phyloP scores from a whole-genome alignment of 2,888 invertebrate species.

The Tetanocera ferruginea region DNA sequence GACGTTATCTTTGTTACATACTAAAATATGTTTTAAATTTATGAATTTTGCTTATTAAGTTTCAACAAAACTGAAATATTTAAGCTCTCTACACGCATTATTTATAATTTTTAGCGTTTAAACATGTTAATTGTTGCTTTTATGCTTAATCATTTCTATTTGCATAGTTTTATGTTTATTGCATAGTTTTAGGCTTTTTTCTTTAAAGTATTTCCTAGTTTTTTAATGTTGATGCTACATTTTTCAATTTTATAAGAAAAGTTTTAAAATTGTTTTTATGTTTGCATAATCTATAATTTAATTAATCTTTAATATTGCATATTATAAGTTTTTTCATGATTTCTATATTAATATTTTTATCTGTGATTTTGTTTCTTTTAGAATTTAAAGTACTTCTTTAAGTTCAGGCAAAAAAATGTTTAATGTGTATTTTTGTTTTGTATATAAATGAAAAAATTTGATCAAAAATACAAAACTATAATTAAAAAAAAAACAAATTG shows the following conservation, averaged over 20 bases:
- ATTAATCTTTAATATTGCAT: slow-evolving; percentile 13
- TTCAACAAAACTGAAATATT: not conserved
- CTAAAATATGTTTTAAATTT: no score
- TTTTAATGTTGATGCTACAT: not conserved
- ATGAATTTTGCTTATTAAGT: not conserved
- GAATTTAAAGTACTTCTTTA: slow-evolving; percentile 27
- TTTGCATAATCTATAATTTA: not conserved
- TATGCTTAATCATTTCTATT: slow-evolving; percentile 39
- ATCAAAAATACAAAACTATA: slow-evolving; percentile 7
- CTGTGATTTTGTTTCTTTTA: slow-evolving; percentile 36
- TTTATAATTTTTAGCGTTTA: slow-evolving; percentile 26
- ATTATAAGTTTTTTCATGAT: slow-evolving; percentile 38
- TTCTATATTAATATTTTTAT: slow-evolving; percentile 40
- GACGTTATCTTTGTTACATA: slow-evolving; percentile 15
- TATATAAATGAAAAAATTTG: slow-evolving; percentile 27
- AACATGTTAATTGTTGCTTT: slow-evolving; percentile 38
- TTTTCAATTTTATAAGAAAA: not conserved
- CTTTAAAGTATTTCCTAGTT: not conserved
- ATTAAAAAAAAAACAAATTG: not conserved
- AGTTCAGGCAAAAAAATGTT: slow-evolving; percentile 40
- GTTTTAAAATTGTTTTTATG: slow-evolving; percentile 6
- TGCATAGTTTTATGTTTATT: slow-evolving; percentile 15
- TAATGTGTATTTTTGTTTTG: slow-evolving; percentile 31
- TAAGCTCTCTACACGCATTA: not conserved
- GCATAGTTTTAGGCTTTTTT: slow-evolving; percentile 6